Evolutionary conservation across 2,888 invertebrate species (phyloP).

Genomic region (Trissolcus japonicus): DNA sequence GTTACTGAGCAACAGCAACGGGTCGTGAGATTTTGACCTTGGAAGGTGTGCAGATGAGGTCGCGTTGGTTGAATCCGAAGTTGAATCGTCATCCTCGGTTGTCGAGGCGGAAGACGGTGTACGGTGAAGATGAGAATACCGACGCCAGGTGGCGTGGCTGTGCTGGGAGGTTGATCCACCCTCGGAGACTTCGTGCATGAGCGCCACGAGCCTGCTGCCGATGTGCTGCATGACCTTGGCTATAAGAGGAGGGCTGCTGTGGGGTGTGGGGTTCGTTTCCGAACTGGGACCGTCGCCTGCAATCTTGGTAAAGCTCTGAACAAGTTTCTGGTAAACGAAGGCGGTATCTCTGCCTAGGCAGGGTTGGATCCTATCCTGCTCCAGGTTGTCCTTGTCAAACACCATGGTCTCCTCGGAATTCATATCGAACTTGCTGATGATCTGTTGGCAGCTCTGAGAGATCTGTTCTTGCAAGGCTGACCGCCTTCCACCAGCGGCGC

Average conservation of each 20-base stretch:
- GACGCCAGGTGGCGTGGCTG: constrained; percentile 80
- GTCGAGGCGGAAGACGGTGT: constrained; percentile 80
- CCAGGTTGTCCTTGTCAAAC: constrained; percentile 55
- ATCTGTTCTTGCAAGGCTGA: constrained; percentile 89
- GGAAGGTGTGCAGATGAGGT: constrained; percentile 79
- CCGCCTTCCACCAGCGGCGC: constrained; percentile 80
- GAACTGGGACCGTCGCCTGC: constrained; percentile 80
- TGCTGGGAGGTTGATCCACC: constrained; percentile 77
- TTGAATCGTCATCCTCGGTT: constrained; percentile 85
- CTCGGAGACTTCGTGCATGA: constrained; percentile 94
- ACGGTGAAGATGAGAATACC: constrained; percentile 79
- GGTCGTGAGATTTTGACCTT: constrained; percentile 89
- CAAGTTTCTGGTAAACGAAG: constrained; percentile 90
- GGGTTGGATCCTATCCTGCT: constrained; percentile 75
- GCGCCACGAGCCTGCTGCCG: constrained; percentile 88
- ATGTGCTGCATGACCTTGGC: constrained; percentile 96
- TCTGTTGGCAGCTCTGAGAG: constrained; percentile 91
- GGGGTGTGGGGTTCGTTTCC: constrained; percentile 79
- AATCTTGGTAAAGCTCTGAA: constrained; percentile 89
- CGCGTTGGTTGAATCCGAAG: constrained; percentile 80
- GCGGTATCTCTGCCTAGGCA: constrained; percentile 84
- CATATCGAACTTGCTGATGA: constrained; percentile 89
- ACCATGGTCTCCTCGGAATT: constrained; percentile 55
- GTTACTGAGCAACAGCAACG: constrained; percentile 78
- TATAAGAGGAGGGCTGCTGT: constrained; percentile 88